A percentile compares a stretch with the other conserved stretches of the same genome.
Conservation (phyloP, 2,888 invertebrate genomes). For the Athetis lepigone region DNA sequence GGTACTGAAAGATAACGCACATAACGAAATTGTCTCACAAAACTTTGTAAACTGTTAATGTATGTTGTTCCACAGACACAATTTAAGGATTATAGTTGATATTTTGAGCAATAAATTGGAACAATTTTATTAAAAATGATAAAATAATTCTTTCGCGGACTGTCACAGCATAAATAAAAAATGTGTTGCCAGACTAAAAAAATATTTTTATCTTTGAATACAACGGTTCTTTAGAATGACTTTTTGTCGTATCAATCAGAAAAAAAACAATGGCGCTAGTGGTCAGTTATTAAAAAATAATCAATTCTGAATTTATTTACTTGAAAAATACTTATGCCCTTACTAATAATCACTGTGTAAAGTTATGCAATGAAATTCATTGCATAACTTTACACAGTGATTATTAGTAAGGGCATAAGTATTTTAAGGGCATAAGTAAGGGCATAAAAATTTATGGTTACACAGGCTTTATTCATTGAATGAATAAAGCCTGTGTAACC, state of each 20-base stretch:
- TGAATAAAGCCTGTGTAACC: too few relatives aligned
- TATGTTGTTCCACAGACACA: conserved; percentile 36
- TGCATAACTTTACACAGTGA: too few relatives aligned
- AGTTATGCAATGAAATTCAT: too few relatives aligned
- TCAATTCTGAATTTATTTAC: too few relatives aligned
- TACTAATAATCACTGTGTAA: too few relatives aligned
- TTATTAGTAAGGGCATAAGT: too few relatives aligned
- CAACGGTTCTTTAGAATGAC: conserved; percentile 68
- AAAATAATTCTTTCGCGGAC: conserved; percentile 63
- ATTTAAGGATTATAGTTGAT: conserved; percentile 30
- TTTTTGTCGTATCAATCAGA: not conserved
- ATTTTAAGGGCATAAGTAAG: too few relatives aligned
- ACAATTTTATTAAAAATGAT: conserved; percentile 45
- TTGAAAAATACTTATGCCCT: too few relatives aligned
- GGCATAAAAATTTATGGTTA: too few relatives aligned
- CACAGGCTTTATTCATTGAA: too few relatives aligned
- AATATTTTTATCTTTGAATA: conserved; percentile 66
- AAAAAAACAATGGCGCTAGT: conserved; percentile 48
- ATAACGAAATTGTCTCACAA: conserved; percentile 44
- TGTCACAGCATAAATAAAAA: conserved; percentile 72
- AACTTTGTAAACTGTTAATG: conserved; percentile 39
- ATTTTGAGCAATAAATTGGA: conserved; percentile 42
- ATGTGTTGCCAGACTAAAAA: conserved; percentile 69
- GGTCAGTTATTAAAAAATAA: not conserved
- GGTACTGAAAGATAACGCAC: conserved; percentile 58